These are phyloP conservation scores for Nemurella pictetii DNA, from an alignment of 2,888 invertebrate species.

Conservation along the genomic window DNA sequence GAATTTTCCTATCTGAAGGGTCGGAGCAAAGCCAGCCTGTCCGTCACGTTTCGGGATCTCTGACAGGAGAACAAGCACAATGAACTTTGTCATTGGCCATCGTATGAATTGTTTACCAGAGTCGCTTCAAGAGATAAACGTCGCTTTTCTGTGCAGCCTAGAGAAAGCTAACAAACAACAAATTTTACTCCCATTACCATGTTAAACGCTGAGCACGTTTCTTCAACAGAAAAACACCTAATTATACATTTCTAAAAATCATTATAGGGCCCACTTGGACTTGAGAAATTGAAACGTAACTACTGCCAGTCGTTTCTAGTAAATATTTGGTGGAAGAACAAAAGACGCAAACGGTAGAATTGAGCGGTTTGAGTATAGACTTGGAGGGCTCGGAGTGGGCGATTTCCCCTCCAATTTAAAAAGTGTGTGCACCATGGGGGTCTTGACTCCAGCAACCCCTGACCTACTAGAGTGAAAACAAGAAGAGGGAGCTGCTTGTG, in stretches of 20 bases:
- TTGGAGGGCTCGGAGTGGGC: neutral
- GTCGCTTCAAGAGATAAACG: neutral
- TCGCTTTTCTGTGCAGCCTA: neutral
- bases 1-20: neutral
- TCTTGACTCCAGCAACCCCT: neutral
- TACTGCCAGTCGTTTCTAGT: neutral
- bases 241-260: neutral
- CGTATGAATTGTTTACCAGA: neutral
- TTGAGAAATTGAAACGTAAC: neutral
- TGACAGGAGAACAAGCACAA: neutral
- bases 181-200: neutral
- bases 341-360: neutral
- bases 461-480: neutral
- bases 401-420: neutral
- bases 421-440: neutral
- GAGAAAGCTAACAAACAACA: neutral
- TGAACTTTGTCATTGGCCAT: neutral
- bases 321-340: neutral
- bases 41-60: neutral
- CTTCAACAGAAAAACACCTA: neutral
- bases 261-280: neutral
- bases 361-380: neutral
- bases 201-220: neutral
- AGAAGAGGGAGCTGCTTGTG: neutral
- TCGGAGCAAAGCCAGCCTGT: neutral